Evolutionary conservation across 2,888 invertebrate genomes (phyloP), one percentile per base, ranked within the genome.

Genomic region (Selenia dentaria): DNA sequence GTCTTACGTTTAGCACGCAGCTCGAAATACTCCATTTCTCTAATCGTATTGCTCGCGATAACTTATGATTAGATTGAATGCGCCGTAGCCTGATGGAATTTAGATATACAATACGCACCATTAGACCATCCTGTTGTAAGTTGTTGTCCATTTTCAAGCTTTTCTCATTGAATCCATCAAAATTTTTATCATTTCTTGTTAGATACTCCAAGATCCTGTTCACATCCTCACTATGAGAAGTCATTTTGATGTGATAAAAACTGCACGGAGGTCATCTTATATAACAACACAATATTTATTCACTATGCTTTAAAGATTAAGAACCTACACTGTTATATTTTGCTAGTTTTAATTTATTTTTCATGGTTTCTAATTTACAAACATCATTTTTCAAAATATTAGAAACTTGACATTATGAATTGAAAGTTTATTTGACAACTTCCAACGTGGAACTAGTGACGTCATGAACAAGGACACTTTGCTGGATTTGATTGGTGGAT

Each of bases 391-490:
- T 4, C 16, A 25, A 9, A 25, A 10, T 8, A 74, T 75, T 60
- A 71, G 60, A 63, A 68, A 76, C 74, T 79, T 88, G 87, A 87
- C 89, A 83, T 81, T 82, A n/a, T n/a, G n/a, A n/a, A 79, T 78
- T 37, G 51, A 58, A 16, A 16, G 4, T 3, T 16, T 3, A 16
- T 16, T 16, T 16, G 16, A 74, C 78, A 77, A 83, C 83, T 91
- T 93, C 93, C 93, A 92, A 92, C 93, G 93, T 93, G 93, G 93
- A 93, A 92, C 74, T 88, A 91, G 86, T 92, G 91, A 92, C 93
- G 93, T 93, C 93, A 93, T 74, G 64, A 70, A 77, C 65, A 78
- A 64, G 79, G 79, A 80, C 89, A 89, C 88, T 71, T 69, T 70
- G 74, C 82, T 63, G 54, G 56, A 67, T 77, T 61, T 81, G 72